These are phyloP conservation scores for Aviceda leuphotes DNA, from an alignment of 2,797 vertebrate genomes.

Conservation along the genomic window DNA sequence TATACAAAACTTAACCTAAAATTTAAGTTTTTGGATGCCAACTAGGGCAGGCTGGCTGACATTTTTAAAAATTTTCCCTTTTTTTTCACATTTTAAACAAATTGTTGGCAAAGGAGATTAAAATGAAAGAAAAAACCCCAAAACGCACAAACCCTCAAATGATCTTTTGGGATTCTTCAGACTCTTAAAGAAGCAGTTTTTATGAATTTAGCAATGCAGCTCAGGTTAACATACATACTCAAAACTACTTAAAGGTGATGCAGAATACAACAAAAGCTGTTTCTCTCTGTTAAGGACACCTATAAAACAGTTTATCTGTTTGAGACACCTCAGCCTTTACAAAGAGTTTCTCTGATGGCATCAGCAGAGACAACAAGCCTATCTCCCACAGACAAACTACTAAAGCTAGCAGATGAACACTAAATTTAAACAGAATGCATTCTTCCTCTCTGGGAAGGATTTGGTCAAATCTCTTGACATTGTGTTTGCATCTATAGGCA, in stretches of 20 bases:
- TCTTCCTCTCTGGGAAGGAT: background rate
- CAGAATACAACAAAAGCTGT: background rate
- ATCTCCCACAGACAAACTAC: background rate
- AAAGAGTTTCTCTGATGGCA: background rate
- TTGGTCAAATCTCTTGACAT: background rate
- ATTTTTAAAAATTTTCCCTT: background rate
- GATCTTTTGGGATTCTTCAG: fast-evolving
- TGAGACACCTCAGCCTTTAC: background rate
- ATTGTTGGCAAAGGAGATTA: background rate
- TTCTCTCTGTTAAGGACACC: background rate
- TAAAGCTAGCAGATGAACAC: background rate
- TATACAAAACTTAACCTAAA: background rate
- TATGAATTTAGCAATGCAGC: background rate
- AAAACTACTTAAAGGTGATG: background rate
- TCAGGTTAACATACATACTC: background rate
- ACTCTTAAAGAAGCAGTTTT: background rate
- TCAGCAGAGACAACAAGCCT: background rate
- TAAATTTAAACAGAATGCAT: background rate
- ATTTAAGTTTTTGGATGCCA: background rate
- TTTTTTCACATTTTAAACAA: background rate
- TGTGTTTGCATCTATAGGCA: background rate
- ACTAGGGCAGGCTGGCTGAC: background rate
- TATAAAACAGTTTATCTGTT: background rate
- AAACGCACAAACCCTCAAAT: background rate
- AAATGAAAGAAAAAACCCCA: background rate